Evolutionary conservation across 1,140 invertebrate genomes (phyloP).

Genomic region (Laupala kohalensis): DNA sequence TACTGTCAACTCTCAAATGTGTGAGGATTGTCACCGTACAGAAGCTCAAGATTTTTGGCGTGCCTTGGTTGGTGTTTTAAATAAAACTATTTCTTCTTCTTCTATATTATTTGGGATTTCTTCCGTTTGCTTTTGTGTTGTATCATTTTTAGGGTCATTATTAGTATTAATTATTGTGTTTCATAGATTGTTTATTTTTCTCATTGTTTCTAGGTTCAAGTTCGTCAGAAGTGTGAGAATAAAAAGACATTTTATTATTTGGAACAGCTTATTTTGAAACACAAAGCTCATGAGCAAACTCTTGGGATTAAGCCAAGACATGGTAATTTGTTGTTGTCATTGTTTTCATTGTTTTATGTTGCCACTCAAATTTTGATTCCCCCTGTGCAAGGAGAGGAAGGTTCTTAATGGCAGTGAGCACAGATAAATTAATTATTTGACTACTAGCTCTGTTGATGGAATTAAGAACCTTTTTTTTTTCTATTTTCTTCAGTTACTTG

Average conservation of each 20-base stretch:
- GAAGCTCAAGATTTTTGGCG: conserved; percentile 99
- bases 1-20: conserved; percentile 85
- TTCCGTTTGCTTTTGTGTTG: not conserved
- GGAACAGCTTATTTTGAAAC: conserved; percentile 93
- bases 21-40: conserved; percentile 88
- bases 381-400: too few species aligned
- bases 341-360: too few species aligned
- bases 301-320: conserved; percentile 86
- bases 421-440: too few species aligned
- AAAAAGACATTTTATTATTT: conserved; percentile 98
- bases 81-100: not conserved
- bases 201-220: conserved; percentile 48
- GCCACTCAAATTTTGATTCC: too few species aligned
- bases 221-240: conserved; percentile 76
- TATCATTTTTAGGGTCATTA: conserved; percentile 10
- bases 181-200: conserved; percentile 13
- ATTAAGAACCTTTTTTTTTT: too few species aligned
- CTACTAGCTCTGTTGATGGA: too few species aligned
- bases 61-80: conserved; percentile 49
- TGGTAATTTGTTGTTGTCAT: conserved; percentile 36
- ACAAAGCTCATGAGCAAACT: conserved; percentile 82
- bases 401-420: too few species aligned
- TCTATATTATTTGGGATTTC: not conserved
- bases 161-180: conserved; percentile 6
- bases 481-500: too few species aligned